These are phyloP conservation scores for Pristis pectinata DNA, from an alignment of 2,797 vertebrate species.

Conservation along the genomic window DNA sequence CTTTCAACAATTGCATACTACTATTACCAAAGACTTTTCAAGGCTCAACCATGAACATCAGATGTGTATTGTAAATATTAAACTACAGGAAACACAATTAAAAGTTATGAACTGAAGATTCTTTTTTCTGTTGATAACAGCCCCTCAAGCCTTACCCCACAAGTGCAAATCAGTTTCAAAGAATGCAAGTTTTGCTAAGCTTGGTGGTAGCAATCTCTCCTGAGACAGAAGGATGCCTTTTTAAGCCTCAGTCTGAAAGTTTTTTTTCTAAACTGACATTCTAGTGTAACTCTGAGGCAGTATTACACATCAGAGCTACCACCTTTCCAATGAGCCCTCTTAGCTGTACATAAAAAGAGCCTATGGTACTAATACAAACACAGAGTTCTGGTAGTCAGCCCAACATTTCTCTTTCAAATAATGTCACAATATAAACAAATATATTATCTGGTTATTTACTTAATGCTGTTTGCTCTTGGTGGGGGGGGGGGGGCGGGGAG, in stretches of 20 bases:
- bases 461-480: too few species aligned
- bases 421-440: background rate
- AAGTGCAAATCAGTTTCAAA: conserved; percentile 32
- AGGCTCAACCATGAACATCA: background rate
- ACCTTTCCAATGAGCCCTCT: background rate
- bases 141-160: background rate
- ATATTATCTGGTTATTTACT: background rate
- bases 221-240: background rate
- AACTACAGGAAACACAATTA: conserved; percentile 4
- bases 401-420: background rate
- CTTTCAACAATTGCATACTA: background rate
- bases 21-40: background rate
- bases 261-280: background rate
- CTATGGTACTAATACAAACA: background rate
- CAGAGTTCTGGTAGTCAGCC: background rate
- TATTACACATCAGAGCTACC: background rate
- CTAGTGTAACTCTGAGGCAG: background rate
- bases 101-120: background rate
- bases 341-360: background rate
- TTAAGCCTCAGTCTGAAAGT: background rate
- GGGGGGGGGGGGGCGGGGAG: too few species aligned
- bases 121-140: background rate
- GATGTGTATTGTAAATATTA: background rate
- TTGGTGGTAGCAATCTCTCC: too few species aligned
- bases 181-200: background rate